A percentile compares a stretch with the other conserved stretches of the same genome.
phyloP scores from a whole-genome alignment of 2,113 vertebrate genomes.

The Dromiciops gliroides region DNA sequence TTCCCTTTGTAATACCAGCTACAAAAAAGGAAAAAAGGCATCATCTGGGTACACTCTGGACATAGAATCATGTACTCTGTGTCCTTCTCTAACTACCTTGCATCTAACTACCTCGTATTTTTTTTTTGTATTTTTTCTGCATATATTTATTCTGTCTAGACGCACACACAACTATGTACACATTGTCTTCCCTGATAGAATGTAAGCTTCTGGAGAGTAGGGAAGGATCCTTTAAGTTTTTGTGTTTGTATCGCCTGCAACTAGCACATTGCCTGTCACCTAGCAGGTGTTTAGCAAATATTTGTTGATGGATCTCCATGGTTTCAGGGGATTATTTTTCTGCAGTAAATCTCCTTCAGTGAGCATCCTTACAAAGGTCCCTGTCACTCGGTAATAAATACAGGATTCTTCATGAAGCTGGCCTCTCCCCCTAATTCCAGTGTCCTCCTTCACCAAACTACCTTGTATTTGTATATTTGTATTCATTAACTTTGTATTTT shows the following conservation, averaged over 20 bases:
- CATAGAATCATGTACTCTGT: neutral
- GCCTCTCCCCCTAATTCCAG: neutral
- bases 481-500: neutral
- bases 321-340: neutral
- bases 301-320: neutral
- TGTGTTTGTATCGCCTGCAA: neutral
- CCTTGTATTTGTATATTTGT: neutral
- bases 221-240: neutral
- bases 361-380: neutral
- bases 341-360: neutral
- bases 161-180: neutral
- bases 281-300: neutral
- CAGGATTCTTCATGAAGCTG: neutral
- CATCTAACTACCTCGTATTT: neutral
- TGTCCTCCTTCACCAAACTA: neutral
- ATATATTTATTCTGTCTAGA: neutral
- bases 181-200: neutral
- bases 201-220: neutral
- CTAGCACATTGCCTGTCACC: neutral
- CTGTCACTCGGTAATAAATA: neutral
- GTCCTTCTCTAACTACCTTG: neutral
- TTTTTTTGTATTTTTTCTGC: neutral
- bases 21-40: neutral
- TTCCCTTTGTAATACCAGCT: conserved; percentile 24
- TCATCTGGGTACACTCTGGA: neutral